phyloP scores from a whole-genome alignment of 1,140 invertebrate genomes.

The Polypedilum vanderplanki region DNA sequence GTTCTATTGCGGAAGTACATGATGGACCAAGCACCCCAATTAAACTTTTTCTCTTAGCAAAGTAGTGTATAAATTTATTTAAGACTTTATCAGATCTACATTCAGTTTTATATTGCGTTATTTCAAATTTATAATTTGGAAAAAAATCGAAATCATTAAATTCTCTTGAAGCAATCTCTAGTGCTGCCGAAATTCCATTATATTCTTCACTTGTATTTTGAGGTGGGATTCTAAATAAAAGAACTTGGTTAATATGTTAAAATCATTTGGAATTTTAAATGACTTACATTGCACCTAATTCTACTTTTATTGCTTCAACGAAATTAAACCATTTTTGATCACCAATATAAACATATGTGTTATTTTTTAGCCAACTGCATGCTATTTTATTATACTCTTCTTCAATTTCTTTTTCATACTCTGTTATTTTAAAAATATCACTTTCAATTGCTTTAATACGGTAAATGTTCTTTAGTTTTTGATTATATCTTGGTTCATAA shows the following conservation, averaged over 20 bases:
- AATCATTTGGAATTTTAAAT: too few relatives aligned
- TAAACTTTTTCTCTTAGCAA: conserved; percentile 49
- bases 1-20: conserved; percentile 77
- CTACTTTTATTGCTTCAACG: conserved; percentile 47
- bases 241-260: too few relatives aligned
- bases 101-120: conserved; percentile 58
- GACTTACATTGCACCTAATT: conserved; percentile 67
- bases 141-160: conserved; percentile 52
- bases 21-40: conserved; percentile 74
- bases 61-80: conserved; percentile 70
- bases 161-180: conserved; percentile 55
- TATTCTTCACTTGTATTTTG: conserved; percentile 50
- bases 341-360: conserved; percentile 47
- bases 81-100: conserved; percentile 71
- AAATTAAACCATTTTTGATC: conserved; percentile 48
- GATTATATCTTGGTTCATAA: neutral
- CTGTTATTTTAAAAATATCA: too few relatives aligned
- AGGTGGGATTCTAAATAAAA: conserved; percentile 46
- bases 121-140: conserved; percentile 53
- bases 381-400: conserved; percentile 49
- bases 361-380: conserved; percentile 59
- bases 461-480: neutral
- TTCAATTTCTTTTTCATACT: conserved; percentile 37
- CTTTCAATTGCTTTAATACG: too few relatives aligned
- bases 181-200: conserved; percentile 56